Base-by-base conservation (phyloP, 2,113 vertebrate species). In the Leucoraja erinaceus region DNA sequence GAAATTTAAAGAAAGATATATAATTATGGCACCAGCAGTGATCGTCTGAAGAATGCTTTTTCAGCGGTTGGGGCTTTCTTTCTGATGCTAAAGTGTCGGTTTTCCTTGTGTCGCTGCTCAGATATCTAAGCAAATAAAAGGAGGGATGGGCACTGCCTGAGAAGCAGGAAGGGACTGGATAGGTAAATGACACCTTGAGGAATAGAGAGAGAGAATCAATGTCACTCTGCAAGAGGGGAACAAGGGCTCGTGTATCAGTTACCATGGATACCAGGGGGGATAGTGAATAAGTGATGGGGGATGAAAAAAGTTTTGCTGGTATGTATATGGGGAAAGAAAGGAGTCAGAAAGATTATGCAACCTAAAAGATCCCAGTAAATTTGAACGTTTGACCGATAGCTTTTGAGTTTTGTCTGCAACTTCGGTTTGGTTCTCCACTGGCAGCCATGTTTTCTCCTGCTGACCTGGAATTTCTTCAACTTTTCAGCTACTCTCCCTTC, bases 51-150 rank as follows among this genome's bases (percentile, higher is more conserved):
- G 90, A 0, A 0, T 54, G 90, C 66, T 54, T 72, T 72, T 66
- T 90, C 31, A 72, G 3, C 25, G 33, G 31, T 28, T 22, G 10
- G 90, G 47, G 11, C 38, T 28, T 63, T 74, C 33, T 63, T 16
- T 61, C 14, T 63, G 72, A 70, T 20, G 38, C 33, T 91, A 33
- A 91, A 22, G 68, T 91, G 22, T 91, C 33, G 47, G 68, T 91
- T 72, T 88, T 54, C 68, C 70, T 33, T 68, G 22, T 47, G 18
- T 12, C 33, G 33, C 38, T 74, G 9, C 90, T 91, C 66, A 22
- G 22, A 91, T 91, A 72, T 74, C 31, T 91, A 91, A 91, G 72
- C 68, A 91, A 72, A 72, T 91, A 72, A 74, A 72, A 91, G 90
- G 16, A 25, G 68, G 33, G 31, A 63, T 7, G 20, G 38, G 90